These are phyloP conservation scores for Bombycilla garrulus DNA, from an alignment of 2,113 vertebrate species.

Conservation along the genomic window DNA sequence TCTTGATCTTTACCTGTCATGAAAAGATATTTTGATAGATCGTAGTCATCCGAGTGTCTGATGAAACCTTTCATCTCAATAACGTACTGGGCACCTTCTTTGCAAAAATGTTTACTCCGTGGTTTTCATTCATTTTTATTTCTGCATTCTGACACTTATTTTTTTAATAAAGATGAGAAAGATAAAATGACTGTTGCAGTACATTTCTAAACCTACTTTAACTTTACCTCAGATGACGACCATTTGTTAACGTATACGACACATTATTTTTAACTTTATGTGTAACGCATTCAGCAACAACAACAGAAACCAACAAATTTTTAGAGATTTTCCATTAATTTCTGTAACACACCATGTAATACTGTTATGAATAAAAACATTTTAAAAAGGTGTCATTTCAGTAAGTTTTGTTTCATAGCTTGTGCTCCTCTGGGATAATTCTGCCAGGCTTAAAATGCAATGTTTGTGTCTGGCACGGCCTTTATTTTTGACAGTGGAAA, in stretches of 20 bases:
- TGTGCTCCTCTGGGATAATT: background rate
- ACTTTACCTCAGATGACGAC: constrained; percentile 96
- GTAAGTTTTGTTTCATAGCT: constrained; percentile 8
- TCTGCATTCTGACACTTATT: constrained; percentile 80
- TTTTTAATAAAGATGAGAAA: constrained; percentile 86
- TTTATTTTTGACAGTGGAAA: background rate
- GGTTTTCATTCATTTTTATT: constrained; percentile 77
- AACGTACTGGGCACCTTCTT: constrained; percentile 78
- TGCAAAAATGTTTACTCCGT: constrained; percentile 78
- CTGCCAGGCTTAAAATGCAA: background rate
- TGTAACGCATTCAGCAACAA: constrained; percentile 83
- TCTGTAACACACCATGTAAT: constrained; percentile 96
- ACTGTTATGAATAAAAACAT: constrained; percentile 98
- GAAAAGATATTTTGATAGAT: constrained; percentile 74
- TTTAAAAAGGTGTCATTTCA: constrained; percentile 65
- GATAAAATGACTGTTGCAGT: constrained; percentile 87
- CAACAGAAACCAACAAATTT: constrained; percentile 78
- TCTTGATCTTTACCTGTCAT: constrained; percentile 63
- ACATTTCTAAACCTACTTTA: constrained; percentile 96
- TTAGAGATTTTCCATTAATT: constrained; percentile 92
- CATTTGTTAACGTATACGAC: constrained; percentile 92
- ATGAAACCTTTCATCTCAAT: constrained; percentile 68
- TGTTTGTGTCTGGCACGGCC: background rate
- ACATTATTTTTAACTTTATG: constrained; percentile 97
- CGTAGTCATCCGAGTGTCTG: constrained; percentile 71